A percentile compares a stretch with the other conserved stretches of the same genome.
phyloP scores from a whole-genome alignment of 2,113 vertebrate genomes.

The Prunella himalayana region DNA sequence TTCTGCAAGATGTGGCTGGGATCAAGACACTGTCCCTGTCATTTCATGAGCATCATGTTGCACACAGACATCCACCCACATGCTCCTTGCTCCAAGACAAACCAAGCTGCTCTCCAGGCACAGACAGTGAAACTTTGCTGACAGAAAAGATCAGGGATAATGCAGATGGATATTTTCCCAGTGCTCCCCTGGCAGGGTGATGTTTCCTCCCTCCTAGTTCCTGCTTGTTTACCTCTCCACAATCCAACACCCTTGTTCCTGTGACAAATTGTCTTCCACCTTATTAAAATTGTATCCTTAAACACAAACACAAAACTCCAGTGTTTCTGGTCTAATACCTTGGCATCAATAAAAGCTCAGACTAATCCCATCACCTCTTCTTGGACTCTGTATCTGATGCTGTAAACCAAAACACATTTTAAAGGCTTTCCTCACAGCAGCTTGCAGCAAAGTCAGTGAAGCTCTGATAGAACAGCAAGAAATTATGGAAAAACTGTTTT shows the following conservation, averaged over 20 bases:
- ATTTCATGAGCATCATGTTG: fast-evolving
- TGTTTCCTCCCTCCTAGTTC: background rate
- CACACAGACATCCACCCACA: fast-evolving
- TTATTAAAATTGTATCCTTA: background rate
- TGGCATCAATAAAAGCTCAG: background rate
- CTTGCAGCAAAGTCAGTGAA: background rate
- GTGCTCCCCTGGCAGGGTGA: fast-evolving
- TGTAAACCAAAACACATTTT: background rate
- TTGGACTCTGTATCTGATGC: background rate
- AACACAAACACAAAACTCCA: background rate
- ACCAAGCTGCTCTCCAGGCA: background rate
- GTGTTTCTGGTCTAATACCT: background rate
- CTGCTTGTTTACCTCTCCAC: background rate
- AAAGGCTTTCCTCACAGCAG: background rate
- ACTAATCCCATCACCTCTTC: background rate
- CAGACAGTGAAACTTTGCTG: background rate
- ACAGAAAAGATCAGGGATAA: background rate
- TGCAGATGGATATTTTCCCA: background rate
- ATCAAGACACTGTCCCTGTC: background rate
- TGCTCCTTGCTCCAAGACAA: background rate
- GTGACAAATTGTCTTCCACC: background rate
- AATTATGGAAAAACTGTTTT: slow-evolving; percentile 3
- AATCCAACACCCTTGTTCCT: background rate
- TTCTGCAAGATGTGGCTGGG: background rate
- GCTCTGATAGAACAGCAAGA: background rate